Conservation (phyloP, 2,797 vertebrate genomes). For the Holocentrus rufus region DNA sequence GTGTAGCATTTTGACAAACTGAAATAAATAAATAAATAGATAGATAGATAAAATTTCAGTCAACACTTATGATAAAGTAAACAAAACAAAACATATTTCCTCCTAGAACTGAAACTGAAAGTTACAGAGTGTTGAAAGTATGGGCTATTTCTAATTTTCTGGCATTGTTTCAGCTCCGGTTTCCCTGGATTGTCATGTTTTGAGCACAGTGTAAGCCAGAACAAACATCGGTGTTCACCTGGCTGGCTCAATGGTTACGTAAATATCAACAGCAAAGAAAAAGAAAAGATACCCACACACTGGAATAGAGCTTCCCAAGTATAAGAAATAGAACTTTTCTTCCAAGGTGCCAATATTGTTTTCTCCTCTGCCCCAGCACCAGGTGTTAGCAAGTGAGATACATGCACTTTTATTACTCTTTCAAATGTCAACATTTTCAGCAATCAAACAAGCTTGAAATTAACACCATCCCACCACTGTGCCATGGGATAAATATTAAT, state of each 20-base stretch:
- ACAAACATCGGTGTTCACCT: conserved; percentile 3
- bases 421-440: conserved; percentile 58
- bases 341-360: conserved; percentile 27
- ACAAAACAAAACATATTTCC: conserved; percentile 15
- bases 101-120: not conserved
- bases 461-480: conserved; percentile 25
- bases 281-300: not conserved
- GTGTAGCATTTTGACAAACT: too few relatives aligned
- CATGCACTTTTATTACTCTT: conserved; percentile 53
- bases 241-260: not conserved
- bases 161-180: too few relatives aligned
- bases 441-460: conserved; percentile 35
- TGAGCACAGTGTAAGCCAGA: not conserved
- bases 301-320: not conserved
- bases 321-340: conserved; percentile 17
- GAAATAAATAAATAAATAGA: conserved; percentile 10
- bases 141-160: not conserved
- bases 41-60: conserved; percentile 21
- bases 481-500: conserved; percentile 21
- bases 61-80: not conserved
- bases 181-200: not conserved
- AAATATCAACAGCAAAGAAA: conserved; percentile 3
- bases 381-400: conserved; percentile 50
- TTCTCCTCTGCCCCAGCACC: conserved; percentile 33
- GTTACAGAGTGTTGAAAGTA: not conserved